Percentiles rank a stretch among this genome's conserved stretches.
phyloP scores from a whole-genome alignment of 2,113 vertebrate genomes.

The Scalopus aquaticus region DNA sequence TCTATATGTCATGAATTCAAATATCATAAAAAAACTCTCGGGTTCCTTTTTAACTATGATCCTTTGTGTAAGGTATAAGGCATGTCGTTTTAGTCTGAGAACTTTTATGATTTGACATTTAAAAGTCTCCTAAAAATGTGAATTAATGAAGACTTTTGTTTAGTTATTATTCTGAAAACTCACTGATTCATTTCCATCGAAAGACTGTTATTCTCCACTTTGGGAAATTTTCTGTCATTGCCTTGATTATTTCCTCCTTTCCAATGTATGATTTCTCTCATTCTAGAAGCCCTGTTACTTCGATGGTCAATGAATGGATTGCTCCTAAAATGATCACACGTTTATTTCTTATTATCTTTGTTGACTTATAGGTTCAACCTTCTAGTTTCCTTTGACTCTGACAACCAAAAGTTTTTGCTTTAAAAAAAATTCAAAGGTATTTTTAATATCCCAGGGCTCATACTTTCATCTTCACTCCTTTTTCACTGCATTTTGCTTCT shows the following conservation, averaged over 20 bases:
- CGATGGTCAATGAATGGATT: background rate
- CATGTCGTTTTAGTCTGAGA: background rate
- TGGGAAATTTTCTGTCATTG: background rate
- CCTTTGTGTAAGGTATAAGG: background rate
- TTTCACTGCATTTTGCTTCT: background rate
- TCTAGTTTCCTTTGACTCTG: background rate
- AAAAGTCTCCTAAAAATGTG: background rate
- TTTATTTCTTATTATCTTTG: background rate
- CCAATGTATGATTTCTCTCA: background rate
- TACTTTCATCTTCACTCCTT: background rate
- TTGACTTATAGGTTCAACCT: background rate
- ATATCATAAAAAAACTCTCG: background rate
- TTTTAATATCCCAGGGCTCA: background rate
- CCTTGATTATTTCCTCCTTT: background rate
- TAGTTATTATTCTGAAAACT: background rate
- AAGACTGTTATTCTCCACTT: too few relatives aligned
- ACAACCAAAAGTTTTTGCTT: background rate
- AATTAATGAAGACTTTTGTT: background rate
- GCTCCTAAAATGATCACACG: background rate
- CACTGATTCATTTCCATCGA: background rate
- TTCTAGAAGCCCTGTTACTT: background rate
- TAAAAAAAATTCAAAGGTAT: background rate
- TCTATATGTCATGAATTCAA: too few relatives aligned
- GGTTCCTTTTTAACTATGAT: background rate
- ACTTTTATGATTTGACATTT: background rate